Conservation (phyloP, 2,888 invertebrate genomes). For the Sarcophaga variegata region DNA sequence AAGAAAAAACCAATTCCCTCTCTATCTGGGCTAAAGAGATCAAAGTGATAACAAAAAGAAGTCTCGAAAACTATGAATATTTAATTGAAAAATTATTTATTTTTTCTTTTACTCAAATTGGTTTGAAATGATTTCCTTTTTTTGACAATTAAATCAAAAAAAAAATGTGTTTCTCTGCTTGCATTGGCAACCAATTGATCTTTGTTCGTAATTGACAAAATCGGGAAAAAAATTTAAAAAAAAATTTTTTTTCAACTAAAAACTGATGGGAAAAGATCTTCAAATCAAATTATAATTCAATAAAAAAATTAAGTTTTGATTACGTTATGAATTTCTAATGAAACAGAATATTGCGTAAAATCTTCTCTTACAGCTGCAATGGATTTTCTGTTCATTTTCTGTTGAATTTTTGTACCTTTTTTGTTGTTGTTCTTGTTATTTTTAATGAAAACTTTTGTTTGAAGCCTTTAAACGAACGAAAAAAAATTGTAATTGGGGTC, state of each 20-base stretch:
- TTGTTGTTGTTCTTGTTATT: too few species aligned
- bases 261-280: neutral
- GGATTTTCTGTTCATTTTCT: neutral
- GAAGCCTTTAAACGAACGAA: too few species aligned
- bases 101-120: neutral
- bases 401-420: neutral
- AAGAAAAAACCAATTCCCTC: constrained; percentile 2
- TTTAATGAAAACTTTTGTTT: too few species aligned
- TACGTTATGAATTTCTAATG: neutral
- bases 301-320: neutral
- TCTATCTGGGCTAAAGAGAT: constrained; percentile 62
- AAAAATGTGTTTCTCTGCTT: constrained; percentile 33
- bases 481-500: neutral
- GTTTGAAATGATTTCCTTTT: neutral
- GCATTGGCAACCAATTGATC: constrained; percentile 63
- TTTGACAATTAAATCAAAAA: neutral
- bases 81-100: constrained; percentile 51
- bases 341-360: neutral
- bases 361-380: neutral
- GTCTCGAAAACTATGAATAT: constrained; percentile 48
- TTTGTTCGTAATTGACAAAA: constrained; percentile 31
- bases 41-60: constrained; percentile 54
- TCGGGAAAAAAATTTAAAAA: neutral
- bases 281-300: neutral
- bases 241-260: neutral